Evolutionary conservation across 2,113 vertebrate genomes (phyloP), one percentile per base, ranked within the genome.

Genomic region (Meles meles): DNA sequence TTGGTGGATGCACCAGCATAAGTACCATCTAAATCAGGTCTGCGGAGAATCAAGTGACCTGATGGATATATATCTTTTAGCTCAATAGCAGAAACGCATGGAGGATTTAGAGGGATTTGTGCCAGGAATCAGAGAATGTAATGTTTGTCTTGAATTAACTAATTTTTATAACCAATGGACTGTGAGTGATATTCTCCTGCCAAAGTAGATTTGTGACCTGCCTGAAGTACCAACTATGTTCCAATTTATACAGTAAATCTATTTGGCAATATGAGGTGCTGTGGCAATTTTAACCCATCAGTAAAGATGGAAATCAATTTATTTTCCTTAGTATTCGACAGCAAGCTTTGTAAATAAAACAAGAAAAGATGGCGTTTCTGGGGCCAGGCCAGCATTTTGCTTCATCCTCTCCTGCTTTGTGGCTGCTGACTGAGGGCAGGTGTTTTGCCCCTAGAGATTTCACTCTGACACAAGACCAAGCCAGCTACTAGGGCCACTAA

Each of bases 131-230:
- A 97, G 96, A 97, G 94, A 98, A 98, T 94, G 96, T 92, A 92
- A 98, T 98, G 97, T 98, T 98, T 98, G 97, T 98, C 97, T 97
- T 98, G 98, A 99, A 99, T 99, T 98, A 98, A 98, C 97, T 98
- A 98, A 98, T 98, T 98, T 98, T 98, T 98, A 97, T 97, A 98
- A 98, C 98, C 98, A 97, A 3, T 97, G 98, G 98, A 89, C 97
- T 98, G 88, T 98, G 98, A 98, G 97, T 98, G 98, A 98, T 98
- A 98, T 61, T 71, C 88, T 98, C 95, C 96, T 98, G 97, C 97
- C 96, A 97, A 97, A 90, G 94, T 94, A 98, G 98, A 98, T 98
- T 98, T 98, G 98, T 98, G 96, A 97, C 72, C 98, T 97, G 98
- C 96, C 96, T 98, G 92, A 98, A 98, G 97, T 98, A 98, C 97